phyloP scores from a whole-genome alignment of 2,888 invertebrate species.

The Lasius fuliginosus region DNA sequence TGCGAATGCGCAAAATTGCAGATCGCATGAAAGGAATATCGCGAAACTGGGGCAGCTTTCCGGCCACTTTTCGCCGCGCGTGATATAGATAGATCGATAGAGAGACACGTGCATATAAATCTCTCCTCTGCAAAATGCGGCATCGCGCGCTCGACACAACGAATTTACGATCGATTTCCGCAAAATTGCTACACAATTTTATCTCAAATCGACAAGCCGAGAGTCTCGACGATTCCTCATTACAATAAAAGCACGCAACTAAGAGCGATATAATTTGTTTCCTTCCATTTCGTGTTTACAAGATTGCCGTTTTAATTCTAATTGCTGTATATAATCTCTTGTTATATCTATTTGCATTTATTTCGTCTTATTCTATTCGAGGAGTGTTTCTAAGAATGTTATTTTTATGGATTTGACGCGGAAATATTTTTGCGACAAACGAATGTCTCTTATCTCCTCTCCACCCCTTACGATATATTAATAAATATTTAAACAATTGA shows the following conservation, averaged over 20 bases:
- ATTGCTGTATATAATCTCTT: not conserved
- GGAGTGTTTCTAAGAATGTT: not conserved
- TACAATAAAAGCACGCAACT: slow-evolving; percentile 14
- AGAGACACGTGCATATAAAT: slow-evolving; percentile 36
- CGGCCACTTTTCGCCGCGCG: slow-evolving; percentile 32
- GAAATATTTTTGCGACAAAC: slow-evolving; percentile 4
- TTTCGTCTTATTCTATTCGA: not conserved
- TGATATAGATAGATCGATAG: slow-evolving; percentile 26
- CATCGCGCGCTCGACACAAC: slow-evolving; percentile 11
- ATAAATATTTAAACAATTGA: not conserved
- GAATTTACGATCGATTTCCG: slow-evolving; percentile 40
- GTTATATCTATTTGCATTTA: not conserved
- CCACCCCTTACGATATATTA: not conserved
- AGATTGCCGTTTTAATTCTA: slow-evolving; percentile 11
- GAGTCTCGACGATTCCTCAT: not conserved
- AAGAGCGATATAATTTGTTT: slow-evolving; percentile 34
- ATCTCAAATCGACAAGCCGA: slow-evolving; percentile 15
- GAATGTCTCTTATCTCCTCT: not conserved
- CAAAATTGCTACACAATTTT: slow-evolving; percentile 36
- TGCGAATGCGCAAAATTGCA: slow-evolving; percentile 51
- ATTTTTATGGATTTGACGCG: not conserved
- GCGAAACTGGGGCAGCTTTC: slow-evolving; percentile 61
- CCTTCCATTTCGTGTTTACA: not conserved
- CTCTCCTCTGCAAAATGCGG: slow-evolving; percentile 20
- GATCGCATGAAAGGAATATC: slow-evolving; percentile 30